Percentiles rank a stretch among this genome's conserved stretches.
Evolutionary conservation across 2,113 vertebrate genomes (phyloP).

Genomic region (Bostrychus sinensis): DNA sequence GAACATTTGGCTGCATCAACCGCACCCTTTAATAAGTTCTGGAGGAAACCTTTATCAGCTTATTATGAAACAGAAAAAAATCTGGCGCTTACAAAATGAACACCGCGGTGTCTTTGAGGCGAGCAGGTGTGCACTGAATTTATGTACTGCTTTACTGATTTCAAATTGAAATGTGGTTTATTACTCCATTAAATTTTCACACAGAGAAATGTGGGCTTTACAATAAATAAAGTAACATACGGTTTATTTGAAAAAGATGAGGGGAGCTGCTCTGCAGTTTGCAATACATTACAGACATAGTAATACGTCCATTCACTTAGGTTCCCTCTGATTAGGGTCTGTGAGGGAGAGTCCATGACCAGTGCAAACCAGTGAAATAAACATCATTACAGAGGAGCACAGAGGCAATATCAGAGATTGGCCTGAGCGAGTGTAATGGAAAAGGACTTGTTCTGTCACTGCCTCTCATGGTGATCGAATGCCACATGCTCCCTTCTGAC

Average conservation of each 20-base stretch:
- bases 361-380: slow-evolving; percentile 64
- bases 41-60: slow-evolving; percentile 23
- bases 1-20: slow-evolving; percentile 21
- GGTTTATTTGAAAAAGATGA: slow-evolving; percentile 9
- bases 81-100: slow-evolving; percentile 21
- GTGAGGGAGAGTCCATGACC: slow-evolving; percentile 22
- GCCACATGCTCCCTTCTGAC: slow-evolving; percentile 76
- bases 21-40: slow-evolving; percentile 41
- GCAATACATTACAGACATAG: slow-evolving; percentile 23
- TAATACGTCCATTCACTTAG: slow-evolving; percentile 22
- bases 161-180: slow-evolving; percentile 48
- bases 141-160: slow-evolving; percentile 35
- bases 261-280: slow-evolving; percentile 14
- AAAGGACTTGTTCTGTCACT: slow-evolving; percentile 77
- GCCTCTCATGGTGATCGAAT: slow-evolving; percentile 79
- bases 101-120: slow-evolving; percentile 17
- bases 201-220: slow-evolving; percentile 26
- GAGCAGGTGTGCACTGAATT: slow-evolving; percentile 22
- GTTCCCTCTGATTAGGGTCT: slow-evolving; percentile 33
- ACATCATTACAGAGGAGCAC: slow-evolving; percentile 59
- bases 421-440: slow-evolving; percentile 67
- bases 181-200: slow-evolving; percentile 22
- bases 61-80: slow-evolving; percentile 42
- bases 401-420: slow-evolving; percentile 70
- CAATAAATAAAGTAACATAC: slow-evolving; percentile 15